phyloP scores from a whole-genome alignment of 2,888 invertebrate genomes.

The Caenorhabditis becei region DNA sequence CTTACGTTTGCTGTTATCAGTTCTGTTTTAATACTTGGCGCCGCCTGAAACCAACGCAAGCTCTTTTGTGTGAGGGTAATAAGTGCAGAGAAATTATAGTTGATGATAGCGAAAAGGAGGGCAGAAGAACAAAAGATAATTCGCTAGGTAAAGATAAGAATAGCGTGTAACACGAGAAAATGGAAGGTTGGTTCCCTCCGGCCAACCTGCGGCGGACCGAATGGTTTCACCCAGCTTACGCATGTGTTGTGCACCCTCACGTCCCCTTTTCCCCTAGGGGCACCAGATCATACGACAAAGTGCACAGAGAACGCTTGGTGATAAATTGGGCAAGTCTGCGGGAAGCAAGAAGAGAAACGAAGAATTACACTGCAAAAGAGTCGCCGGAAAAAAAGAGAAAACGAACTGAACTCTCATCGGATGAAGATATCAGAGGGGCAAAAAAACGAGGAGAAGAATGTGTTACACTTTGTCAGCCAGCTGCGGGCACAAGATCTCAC shows the following conservation, averaged over 20 bases:
- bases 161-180: too few species aligned
- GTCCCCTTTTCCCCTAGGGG: neutral
- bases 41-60: slow-evolving; percentile 21
- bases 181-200: too few species aligned
- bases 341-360: too few species aligned
- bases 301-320: slow-evolving; percentile 8
- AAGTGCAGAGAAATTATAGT: slow-evolving; percentile 17
- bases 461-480: slow-evolving; percentile 39
- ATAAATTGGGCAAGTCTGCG: neutral
- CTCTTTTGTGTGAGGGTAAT: slow-evolving; percentile 1
- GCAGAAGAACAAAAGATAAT: slow-evolving; percentile 26
- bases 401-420: slow-evolving; percentile 29
- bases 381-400: neutral
- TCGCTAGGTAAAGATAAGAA: neutral
- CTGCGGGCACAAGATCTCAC: neutral
- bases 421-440: neutral
- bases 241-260: neutral
- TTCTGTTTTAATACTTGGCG: neutral
- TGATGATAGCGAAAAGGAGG: slow-evolving; percentile 10
- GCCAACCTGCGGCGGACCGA: too few species aligned
- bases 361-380: neutral
- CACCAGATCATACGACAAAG: slow-evolving; percentile 28
- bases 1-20: neutral
- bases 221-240: neutral
- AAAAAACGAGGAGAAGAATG: slow-evolving; percentile 30